These are phyloP conservation scores for Irena cyanogastra DNA, from an alignment of 2,113 vertebrate species.

Conservation along the genomic window DNA sequence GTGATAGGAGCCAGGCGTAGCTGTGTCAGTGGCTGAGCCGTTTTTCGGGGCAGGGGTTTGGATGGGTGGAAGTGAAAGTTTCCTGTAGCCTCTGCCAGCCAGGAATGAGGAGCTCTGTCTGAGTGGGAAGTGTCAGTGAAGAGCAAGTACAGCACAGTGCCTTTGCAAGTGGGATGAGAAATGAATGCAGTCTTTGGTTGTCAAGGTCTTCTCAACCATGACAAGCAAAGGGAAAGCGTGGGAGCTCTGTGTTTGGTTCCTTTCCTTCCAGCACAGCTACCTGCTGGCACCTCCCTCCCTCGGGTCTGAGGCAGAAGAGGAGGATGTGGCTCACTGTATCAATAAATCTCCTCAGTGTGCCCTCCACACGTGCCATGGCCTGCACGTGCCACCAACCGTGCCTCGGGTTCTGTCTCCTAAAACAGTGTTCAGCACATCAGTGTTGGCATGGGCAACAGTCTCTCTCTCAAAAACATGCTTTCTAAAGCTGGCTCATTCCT, in stretches of 20 bases:
- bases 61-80: background rate
- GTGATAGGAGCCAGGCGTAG: background rate
- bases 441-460: background rate
- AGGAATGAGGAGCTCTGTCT: background rate
- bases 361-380: background rate
- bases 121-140: background rate
- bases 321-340: background rate
- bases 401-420: background rate
- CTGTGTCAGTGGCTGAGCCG: background rate
- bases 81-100: background rate
- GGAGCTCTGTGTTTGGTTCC: background rate
- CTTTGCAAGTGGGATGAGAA: background rate
- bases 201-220: background rate
- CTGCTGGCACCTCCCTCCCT: background rate
- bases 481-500: background rate
- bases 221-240: background rate
- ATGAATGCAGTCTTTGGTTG: background rate
- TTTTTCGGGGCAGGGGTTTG: background rate
- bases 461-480: fast-evolving
- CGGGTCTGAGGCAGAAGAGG: background rate
- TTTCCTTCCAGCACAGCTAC: background rate
- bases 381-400: background rate
- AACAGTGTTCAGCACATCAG: fast-evolving
- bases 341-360: background rate
- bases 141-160: background rate